Conservation (phyloP, 2,888 invertebrate genomes). For the Latheticus oryzae region DNA sequence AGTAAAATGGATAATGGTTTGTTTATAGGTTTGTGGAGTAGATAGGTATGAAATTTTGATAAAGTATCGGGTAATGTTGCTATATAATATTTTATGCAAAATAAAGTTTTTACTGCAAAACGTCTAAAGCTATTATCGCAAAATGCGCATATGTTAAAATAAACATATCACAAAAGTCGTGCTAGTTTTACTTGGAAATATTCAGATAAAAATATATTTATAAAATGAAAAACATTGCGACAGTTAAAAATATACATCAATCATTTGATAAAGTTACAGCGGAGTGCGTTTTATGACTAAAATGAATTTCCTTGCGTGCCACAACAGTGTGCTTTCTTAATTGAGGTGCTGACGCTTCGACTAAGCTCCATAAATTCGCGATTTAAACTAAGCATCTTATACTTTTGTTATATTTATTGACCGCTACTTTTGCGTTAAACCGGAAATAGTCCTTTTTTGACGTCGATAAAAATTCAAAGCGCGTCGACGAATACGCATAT, state of each 20-base stretch:
- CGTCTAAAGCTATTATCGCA: conserved; percentile 11
- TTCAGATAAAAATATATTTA: conserved; percentile 38
- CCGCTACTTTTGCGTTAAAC: conserved; percentile 15
- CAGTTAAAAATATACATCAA: conserved; percentile 37
- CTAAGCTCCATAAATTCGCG: too few relatives aligned
- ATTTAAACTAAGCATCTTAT: too few relatives aligned
- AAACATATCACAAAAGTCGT: too few relatives aligned
- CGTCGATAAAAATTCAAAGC: conserved; percentile 35
- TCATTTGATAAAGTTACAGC: conserved; percentile 33
- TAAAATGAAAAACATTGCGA: conserved; percentile 22
- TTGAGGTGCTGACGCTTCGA: conserved; percentile 1
- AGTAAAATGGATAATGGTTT: conserved; percentile 11
- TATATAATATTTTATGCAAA: conserved; percentile 27
- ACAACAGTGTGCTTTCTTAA: conserved; percentile 1
- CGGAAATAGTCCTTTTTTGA: conserved; percentile 41
- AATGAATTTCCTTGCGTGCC: conserved; percentile 35
- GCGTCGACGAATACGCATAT: conserved; percentile 37
- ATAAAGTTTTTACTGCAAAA: conserved; percentile 22
- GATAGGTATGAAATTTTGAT: background rate
- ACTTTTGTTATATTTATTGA: too few relatives aligned
- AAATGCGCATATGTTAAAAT: too few relatives aligned
- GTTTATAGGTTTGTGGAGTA: conserved; percentile 9
- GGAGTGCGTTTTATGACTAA: conserved; percentile 26
- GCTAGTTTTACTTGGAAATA: conserved; percentile 31
- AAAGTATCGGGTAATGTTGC: too few relatives aligned